Base-by-base conservation (phyloP, 2,888 invertebrate species). In the Anoplius nigerrimus region DNA sequence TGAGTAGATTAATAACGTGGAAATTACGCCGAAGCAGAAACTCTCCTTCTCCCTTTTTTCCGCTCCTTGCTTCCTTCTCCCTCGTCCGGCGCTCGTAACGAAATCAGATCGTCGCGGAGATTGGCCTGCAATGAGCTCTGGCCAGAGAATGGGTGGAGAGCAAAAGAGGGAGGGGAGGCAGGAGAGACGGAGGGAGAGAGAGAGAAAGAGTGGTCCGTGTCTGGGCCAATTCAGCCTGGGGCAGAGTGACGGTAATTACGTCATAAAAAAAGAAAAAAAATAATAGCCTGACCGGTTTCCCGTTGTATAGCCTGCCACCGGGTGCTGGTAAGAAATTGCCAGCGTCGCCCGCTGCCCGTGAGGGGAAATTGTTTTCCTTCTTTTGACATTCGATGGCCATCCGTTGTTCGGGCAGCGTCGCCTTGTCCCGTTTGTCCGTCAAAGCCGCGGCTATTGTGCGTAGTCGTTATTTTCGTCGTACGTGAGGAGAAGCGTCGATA, bases 1-100 rank as follows among this genome's bases (percentile, higher is more conserved):
- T 34, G 16, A 56, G 67, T 69, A 64, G 73, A 77, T 77, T 77
- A 78, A 77, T 78, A 78, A 77, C 69, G 66, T 71, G 66, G 71
- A 78, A 78, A 75, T 78, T 75, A 78, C 60, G 66, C 22, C 34
- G 66, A 55, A 20, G 54, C 62, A 54, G 48, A 66, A 46, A 55
- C 53, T 69, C 56, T 55, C 60, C 56, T 64, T 55, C 60, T 18
- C 8, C 13, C 18, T 24, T n/a, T 15, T 18, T 13, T 24, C 54
- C 48, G 18, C 18, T 13, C 16, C 22, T 66, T 54, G 53, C 5
- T 24, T 13, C 16, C 22, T 66, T 54, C 59, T 13, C 22, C 18
- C 22, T 43, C 55, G n/a, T 43, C 43, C 56, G 24, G 24, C 62
- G 55, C 21, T 64, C 67, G 71, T 68, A 51, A 62, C 71, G 52